Base-by-base conservation (phyloP, 2,113 vertebrate species). In the Apteryx owenii region DNA sequence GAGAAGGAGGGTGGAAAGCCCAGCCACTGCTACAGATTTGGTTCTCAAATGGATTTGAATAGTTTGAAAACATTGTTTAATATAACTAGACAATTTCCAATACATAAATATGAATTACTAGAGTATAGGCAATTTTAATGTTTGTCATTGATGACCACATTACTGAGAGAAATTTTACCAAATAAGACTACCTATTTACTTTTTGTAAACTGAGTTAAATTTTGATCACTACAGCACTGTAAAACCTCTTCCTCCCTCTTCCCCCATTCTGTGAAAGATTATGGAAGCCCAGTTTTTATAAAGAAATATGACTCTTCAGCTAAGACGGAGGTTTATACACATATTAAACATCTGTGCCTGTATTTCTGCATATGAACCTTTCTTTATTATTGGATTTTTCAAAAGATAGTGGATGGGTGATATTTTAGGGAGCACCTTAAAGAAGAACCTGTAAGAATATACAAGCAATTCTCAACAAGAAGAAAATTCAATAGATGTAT, bases 21-120 rank as follows among this genome's bases (percentile, higher is more conserved):
- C 79, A 48, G 58, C 6, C 60, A 79, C 56, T 84, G 51, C 53
- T 86, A 51, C 18, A 70, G 71, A 81, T 72, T 38, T 46, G 16
- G 16, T 86, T 97, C 60, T 84, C 44, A 94, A 95, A 92, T 61
- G 3, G 40, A 66, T 88, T 88, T 92, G 42, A 66, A 81, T 78
- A 79, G 8, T 93, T 69, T 68, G 72, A 44, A 20, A 38, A 22
- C 12, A 70, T 15, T 42, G 85, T 40, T 40, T 81, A 71, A 85
- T 31, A 20, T 38, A 77, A 60, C 40, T 40, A 69, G 72, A 82
- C 62, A 46, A 53, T 89, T 89, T 95, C 7, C 1, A 1, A 51
- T 31, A 80, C 7, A 13, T 29, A 40, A 73, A 53, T 26, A 11
- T 6, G 18, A 91, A 77, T 48, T 87, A 48, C 33, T 71, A 53